phyloP scores from a whole-genome alignment of 2,113 vertebrate genomes.

The Dinomys branickii region DNA sequence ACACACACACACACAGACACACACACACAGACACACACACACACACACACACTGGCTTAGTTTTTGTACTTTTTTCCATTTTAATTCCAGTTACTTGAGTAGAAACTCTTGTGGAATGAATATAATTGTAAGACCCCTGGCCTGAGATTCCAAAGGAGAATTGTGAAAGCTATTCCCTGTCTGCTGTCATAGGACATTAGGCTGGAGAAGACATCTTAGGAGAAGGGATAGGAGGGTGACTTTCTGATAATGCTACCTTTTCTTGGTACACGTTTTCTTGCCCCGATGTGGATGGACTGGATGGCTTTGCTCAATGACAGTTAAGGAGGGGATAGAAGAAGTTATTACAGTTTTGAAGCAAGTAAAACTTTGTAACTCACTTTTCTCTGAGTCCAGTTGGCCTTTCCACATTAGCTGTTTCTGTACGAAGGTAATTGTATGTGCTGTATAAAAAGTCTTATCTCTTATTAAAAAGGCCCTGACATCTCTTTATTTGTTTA shows the following conservation, averaged over 20 bases:
- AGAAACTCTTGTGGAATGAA: background rate
- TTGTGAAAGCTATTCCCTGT: background rate
- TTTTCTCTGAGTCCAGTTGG: background rate
- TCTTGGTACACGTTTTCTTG: background rate
- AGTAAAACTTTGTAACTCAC: background rate
- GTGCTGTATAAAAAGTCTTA: background rate
- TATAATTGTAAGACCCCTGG: background rate
- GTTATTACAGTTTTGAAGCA: background rate
- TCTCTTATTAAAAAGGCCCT: background rate
- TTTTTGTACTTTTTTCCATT: background rate
- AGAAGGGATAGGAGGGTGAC: background rate
- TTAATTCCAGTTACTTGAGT: background rate
- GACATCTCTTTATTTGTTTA: background rate
- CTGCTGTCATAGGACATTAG: background rate
- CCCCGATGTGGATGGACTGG: background rate
- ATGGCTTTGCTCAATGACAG: background rate
- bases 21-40: no score
- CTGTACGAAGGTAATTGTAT: background rate
- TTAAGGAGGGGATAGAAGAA: background rate
- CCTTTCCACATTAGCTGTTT: background rate
- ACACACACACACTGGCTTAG: no score
- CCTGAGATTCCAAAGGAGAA: background rate
- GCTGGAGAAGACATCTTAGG: background rate
- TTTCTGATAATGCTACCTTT: conserved; percentile 2
- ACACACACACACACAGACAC: no score